Evolutionary conservation across 2,797 vertebrate species (phyloP), one percentile per base, ranked within the genome.

Genomic region (Melanotaenia nigrans): DNA sequence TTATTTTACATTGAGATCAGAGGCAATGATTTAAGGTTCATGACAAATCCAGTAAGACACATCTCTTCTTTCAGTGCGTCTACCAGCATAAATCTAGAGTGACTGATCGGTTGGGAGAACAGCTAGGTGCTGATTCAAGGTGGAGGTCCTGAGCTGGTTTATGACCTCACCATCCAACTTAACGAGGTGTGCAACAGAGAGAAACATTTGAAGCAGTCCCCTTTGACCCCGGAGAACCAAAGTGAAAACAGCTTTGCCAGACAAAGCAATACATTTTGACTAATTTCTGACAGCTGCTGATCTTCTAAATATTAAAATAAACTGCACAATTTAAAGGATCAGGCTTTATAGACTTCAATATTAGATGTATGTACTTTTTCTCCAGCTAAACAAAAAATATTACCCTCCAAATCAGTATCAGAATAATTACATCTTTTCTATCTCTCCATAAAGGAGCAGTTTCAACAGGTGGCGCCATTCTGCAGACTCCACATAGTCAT

Each of bases 401-500:
- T 10, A 3, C 9, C 13, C 9, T 64, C n/a, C n/a, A 22, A 32
- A 32, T 7, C 40, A 57, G 32, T 56, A 32, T 45, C 30, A 57
- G 12, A 25, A 28, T 13, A 22, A 22, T 22, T 25, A 0, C 2
- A n/a, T 25, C 1, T 32, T 2, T 30, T 5, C 10, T 7, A 9
- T 12, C 10, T 24, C 2, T 66, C 2, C 0, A 5, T 16, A 12
- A 20, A 13, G 18, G 33, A 45, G n/a, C 28, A 16, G 24, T 58
- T 65, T 84, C 89, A 89, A 80, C 79, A 90, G 87, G 71, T 80
- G 87, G 89, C 74, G 33, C 67, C 81, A 79, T 79, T 88, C 78
- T 83, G 88, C 89, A 86, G n/a, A 38, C 76, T 58, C 35, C 58
- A 55, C 42, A 54, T 60, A 4, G 65, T n/a, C 32, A 30, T 11